Evolutionary conservation across 2,888 invertebrate genomes (phyloP).

Genomic region (Pomacea canaliculata): DNA sequence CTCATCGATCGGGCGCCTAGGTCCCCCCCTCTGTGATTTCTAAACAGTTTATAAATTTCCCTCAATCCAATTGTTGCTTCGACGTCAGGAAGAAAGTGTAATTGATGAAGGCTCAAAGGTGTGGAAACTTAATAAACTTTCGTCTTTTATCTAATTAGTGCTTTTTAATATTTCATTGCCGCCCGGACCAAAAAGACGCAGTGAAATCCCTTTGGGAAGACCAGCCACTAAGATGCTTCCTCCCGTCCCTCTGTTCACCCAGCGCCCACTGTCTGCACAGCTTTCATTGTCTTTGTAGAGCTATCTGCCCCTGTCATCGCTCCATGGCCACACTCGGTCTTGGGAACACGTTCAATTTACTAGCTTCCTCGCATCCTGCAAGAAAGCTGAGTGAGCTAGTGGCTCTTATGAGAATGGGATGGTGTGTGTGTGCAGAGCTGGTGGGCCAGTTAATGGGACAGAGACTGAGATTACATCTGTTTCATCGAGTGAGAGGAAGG

Average conservation of each 20-base stretch:
- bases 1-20: conserved; percentile 31
- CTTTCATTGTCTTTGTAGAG: too few species aligned
- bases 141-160: conserved; percentile 48
- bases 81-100: conserved; percentile 52
- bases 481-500: too few species aligned
- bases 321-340: too few species aligned
- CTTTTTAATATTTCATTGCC: conserved; percentile 52
- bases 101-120: conserved; percentile 46
- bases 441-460: too few species aligned
- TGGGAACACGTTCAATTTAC: too few species aligned
- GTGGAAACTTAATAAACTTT: conserved; percentile 51
- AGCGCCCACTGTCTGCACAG: neutral
- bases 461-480: too few species aligned
- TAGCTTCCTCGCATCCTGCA: too few species aligned
- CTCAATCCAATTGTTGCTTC: conserved; percentile 49
- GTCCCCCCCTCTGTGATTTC: conserved; percentile 52
- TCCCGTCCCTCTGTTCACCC: neutral
- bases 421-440: too few species aligned
- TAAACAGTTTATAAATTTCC: conserved; percentile 62
- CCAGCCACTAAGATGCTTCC: neutral
- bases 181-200: conserved; percentile 19
- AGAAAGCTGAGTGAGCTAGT: too few species aligned
- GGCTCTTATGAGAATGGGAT: too few species aligned
- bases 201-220: conserved; percentile 16
- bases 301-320: too few species aligned